Evolutionary conservation across 2,797 vertebrate genomes (phyloP), one percentile per base, ranked within the genome.

Genomic region (Lithobates pipiens): DNA sequence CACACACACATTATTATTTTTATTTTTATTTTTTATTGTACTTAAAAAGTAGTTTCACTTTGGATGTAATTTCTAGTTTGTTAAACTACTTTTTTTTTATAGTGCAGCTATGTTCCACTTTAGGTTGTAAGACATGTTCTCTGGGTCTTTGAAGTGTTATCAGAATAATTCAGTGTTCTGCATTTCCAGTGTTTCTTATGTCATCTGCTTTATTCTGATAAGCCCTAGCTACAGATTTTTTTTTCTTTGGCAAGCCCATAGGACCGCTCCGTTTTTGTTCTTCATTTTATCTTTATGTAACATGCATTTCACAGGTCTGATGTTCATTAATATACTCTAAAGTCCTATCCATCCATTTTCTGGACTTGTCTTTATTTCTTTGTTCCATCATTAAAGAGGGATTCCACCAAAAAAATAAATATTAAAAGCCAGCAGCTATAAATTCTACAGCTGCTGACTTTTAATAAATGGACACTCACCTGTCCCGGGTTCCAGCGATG

Each of bases 111-210:
- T 76, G 46, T 76, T 76, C 50, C 50, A 76, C 46, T 54, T 61
- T 3, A 76, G 75, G 61, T 67, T 81, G 61, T 46, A 77, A 78
- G 68, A 23, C 25, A 6, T 63, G 39, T 34, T 63, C 50, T 63
- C 9, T 39, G 10, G 68, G 77, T 23, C 63, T 85, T 86, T 86
- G 78, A 86, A 81, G 84, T 81, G 72, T 86, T 81, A 76, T 86
- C 84, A 7, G 18, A 42, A 75, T 75, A 67, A 76, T 81, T 76
- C 78, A 85, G 84, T 16, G 8, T 76, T 76, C 23, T 46, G 42
- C 23, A 65, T 63, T 32, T 85, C 76, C 63, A 57, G 46, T 16
- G 46, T 82, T 77, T 82, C 29, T 36, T n/a, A 46, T 34, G 73
- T 86, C 16, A 23, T 78, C 84, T 86, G 84, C 27, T 57, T 63